Base-by-base conservation (phyloP, 2,113 vertebrate genomes). In the Sorex araneus region DNA sequence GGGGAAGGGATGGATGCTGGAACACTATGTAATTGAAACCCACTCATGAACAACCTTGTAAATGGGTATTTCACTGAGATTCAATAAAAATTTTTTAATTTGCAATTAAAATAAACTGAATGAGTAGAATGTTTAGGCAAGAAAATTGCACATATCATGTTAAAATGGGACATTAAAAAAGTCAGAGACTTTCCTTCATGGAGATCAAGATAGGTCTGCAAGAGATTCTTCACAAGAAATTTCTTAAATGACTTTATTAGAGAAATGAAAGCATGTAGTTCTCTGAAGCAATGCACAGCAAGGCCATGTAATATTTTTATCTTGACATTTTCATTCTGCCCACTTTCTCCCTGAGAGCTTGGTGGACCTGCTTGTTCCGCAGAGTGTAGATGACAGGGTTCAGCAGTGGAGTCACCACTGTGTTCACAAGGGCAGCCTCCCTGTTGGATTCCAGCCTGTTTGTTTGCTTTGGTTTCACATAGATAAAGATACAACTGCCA, bases 401-500 rank as follows among this genome's bases (percentile, higher is more conserved):
- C 67, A 94, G 36, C n/a, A 85, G 6, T 0, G 69, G 94, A 0
- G 81, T 95, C 73, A 90, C 43, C 6, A 80, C 81, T 0, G 34
- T 87, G 84, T 89, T 84, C 84, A 89, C 73, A 6, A 94, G 87
- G 34, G 94, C 63, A 21, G 89, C 95, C 12, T 78, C 32, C n/a
- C 10, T 76, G 28, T 87, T 94, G 83, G 69, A 74, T 2, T 77
- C 32, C 54, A 90, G 25, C 13, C 64, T 90, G n/a, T 54, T 74
- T 0, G 0, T 28, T 19, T 94, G 91, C 43, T 64, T 81, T 12
- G 74, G 82, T 9, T 94, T 93, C 30, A 88, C 3, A 0, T 90
- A 84, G 21, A 87, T 89, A 25, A 94, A 93, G 2, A 84, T 5
- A 2, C 77, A 71, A 63, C 95, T 94, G 25, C 89, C 0, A 0